These are phyloP conservation scores for Drosophila kanapiae DNA, from an alignment of 1,140 invertebrate species.

Conservation along the genomic window DNA sequence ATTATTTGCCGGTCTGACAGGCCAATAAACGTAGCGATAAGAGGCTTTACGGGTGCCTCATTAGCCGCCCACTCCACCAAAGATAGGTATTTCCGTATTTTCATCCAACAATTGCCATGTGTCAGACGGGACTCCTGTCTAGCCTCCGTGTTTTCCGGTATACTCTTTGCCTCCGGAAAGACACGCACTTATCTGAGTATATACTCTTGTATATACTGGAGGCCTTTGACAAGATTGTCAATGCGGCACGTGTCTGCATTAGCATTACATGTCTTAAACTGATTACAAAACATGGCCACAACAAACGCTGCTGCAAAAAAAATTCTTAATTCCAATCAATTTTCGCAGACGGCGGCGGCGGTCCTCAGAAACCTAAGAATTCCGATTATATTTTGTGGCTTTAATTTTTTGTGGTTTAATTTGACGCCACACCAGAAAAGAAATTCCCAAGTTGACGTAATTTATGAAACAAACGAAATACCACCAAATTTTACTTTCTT, in stretches of 20 bases:
- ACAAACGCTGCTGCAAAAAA: constrained; percentile 2
- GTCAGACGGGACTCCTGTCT: neutral
- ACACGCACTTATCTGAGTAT: constrained; percentile 10
- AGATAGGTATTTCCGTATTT: constrained; percentile 61
- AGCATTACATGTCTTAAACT: constrained; percentile 43
- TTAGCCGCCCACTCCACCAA: constrained; percentile 45
- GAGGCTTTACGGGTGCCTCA: constrained; percentile 65
- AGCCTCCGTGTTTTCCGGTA: neutral
- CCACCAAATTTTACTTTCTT: constrained; percentile 70
- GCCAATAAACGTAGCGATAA: constrained; percentile 65
- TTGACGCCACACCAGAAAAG: constrained; percentile 31
- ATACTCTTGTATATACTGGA: neutral
- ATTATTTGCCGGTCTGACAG: constrained; percentile 52
- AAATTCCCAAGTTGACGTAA: constrained; percentile 44
- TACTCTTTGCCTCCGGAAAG: neutral
- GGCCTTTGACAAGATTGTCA: constrained; percentile 28
- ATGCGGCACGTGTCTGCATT: constrained; percentile 58
- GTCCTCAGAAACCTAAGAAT: constrained; percentile 3
- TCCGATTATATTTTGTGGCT: constrained; percentile 5
- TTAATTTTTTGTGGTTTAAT: constrained; percentile 18
- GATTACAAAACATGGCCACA: constrained; percentile 20
- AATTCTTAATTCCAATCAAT: constrained; percentile 25
- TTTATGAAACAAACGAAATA: constrained; percentile 55
- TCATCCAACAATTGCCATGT: constrained; percentile 47
- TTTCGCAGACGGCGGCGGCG: constrained; percentile 1